phyloP scores from a whole-genome alignment of 2,797 vertebrate species.

The Diplodus puntazzo region DNA sequence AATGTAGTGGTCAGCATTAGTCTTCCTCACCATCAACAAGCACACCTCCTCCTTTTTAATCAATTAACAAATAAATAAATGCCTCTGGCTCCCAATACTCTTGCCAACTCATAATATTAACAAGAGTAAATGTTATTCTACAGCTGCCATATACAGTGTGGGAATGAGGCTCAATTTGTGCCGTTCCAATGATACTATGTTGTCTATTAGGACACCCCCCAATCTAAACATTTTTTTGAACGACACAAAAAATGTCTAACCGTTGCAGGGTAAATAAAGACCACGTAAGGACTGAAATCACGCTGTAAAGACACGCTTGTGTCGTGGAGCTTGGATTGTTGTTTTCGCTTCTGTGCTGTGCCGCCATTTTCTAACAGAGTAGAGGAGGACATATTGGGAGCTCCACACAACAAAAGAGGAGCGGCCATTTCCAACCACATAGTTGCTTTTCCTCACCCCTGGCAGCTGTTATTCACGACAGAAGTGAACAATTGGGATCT shows the following conservation, averaged over 20 bases:
- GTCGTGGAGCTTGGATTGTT: slow-evolving; percentile 48
- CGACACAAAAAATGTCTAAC: neutral
- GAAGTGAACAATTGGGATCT: neutral
- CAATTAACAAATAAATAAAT: neutral
- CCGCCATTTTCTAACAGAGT: slow-evolving; percentile 97
- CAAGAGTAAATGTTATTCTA: fast-evolving
- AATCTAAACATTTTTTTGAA: neutral
- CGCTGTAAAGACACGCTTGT: slow-evolving; percentile 1
- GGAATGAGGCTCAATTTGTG: neutral
- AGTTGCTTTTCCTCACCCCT: slow-evolving; percentile 28
- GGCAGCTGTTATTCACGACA: slow-evolving; percentile 6
- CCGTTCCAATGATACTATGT: neutral
- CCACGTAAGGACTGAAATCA: neutral
- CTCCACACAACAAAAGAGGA: slow-evolving; percentile 96
- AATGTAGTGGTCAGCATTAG: neutral
- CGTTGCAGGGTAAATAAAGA: neutral
- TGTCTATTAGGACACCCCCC: neutral
- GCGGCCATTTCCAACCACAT: slow-evolving; percentile 94
- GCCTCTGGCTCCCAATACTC: too few relatives aligned
- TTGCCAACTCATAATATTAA: neutral
- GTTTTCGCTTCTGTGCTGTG: slow-evolving; percentile 86
- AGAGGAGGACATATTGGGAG: slow-evolving; percentile 96
- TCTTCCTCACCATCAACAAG: fast-evolving
- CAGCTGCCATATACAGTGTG: neutral
- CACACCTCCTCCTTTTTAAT: neutral